Conservation (phyloP, 2,113 vertebrate species). For the Rhinoderma darwinii region DNA sequence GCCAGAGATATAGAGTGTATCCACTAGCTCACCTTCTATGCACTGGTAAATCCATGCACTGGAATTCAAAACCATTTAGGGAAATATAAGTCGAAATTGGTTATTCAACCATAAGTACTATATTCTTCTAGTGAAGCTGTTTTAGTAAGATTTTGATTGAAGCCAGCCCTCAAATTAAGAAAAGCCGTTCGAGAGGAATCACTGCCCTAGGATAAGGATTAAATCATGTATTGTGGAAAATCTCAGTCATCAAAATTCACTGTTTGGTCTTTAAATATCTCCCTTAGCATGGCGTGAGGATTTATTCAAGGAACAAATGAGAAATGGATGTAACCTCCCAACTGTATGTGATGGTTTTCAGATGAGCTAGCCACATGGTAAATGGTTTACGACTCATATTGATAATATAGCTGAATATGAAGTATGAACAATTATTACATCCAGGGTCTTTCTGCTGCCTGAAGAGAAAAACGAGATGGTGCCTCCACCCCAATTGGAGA, state of each 20-base stretch:
- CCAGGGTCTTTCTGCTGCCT: neutral
- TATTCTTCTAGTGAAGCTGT: neutral
- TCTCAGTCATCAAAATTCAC: slow-evolving; percentile 6
- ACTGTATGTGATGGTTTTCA: neutral
- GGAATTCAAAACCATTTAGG: neutral
- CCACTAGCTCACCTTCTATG: too few species aligned
- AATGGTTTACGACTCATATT: neutral
- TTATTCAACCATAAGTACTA: neutral
- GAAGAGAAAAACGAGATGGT: neutral
- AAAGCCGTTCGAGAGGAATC: neutral
- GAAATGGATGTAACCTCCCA: neutral
- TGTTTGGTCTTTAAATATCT: neutral
- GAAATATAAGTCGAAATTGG: too few species aligned
- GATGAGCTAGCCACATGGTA: neutral
- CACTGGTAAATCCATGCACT: too few species aligned
- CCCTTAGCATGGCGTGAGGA: neutral
- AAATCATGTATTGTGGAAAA: slow-evolving; percentile 13
- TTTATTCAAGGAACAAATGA: neutral
- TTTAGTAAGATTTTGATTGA: neutral
- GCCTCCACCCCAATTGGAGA: neutral
- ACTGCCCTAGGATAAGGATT: slow-evolving; percentile 15
- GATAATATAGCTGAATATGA: neutral
- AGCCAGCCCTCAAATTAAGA: neutral
- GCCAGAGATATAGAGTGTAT: too few species aligned
- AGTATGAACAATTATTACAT: neutral